Evolutionary conservation across 2,888 invertebrate species (phyloP), one percentile per base, ranked within the genome.

Genomic region (Volucella inflata): DNA sequence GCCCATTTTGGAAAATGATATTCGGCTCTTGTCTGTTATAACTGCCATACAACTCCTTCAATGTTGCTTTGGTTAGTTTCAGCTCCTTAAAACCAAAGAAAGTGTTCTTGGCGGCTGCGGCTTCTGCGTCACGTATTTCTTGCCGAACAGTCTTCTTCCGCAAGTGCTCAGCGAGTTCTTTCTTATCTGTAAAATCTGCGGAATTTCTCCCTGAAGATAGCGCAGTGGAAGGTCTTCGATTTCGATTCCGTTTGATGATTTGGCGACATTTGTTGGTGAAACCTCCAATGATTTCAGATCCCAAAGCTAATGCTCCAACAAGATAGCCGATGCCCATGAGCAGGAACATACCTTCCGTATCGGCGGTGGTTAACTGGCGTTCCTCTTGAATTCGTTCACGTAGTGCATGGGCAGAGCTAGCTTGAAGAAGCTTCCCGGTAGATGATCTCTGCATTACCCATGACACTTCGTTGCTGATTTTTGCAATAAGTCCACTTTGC

Each of bases 311-410:
- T 0, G 93, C 93, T 4, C 95, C 96, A 36, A 95, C 89, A 0
- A 95, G 89, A 89, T 95, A 95, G 0, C 97, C 97, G 51, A 94
- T 94, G 6, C 93, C 95, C 87, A 96, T 92, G 0, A 97, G 93
- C 2, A 96, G 91, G 89, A 96, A 96, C 95, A 96, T 96, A 10
- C 97, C 97, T 91, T 96, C 96, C 0, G 96, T 96, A 87, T 97
- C 97, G 88, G 95, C 96, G 40, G 96, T 92, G 1, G 95, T 95
- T n/a, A 97, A 90, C 21, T 95, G 95, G 83, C 96, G 94, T 89
- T 97, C 96, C 90, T 95, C 95, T 30, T 94, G 93, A 42, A 91
- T 90, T 2, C 90, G 88, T 77, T 91, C 91, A 60, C 93, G 93
- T 21, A 94, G 83, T 0, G 91, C 89, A 16, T 89, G 89, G 2